Percentiles rank a stretch among this genome's conserved stretches.
phyloP scores from a whole-genome alignment of 2,797 vertebrate genomes.

The Aphelocoma californica region DNA sequence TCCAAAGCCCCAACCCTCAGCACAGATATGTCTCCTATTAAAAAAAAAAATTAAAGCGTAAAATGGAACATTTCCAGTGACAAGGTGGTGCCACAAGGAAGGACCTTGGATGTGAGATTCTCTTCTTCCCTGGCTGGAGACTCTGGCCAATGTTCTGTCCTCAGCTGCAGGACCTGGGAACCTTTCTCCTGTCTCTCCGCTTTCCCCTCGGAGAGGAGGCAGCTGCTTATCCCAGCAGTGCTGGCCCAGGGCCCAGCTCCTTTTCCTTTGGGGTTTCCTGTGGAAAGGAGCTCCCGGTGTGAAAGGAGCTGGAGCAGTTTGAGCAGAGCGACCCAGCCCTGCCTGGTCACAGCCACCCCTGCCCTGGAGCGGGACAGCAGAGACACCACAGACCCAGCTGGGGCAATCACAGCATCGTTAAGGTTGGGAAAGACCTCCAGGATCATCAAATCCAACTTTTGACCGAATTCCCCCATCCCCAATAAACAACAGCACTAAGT shows the following conservation, averaged over 20 bases:
- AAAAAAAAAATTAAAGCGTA: neutral
- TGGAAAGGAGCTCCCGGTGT: neutral
- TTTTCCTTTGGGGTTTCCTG: neutral
- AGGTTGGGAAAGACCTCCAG: neutral
- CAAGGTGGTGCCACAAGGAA: neutral
- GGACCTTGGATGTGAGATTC: neutral
- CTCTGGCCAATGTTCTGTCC: neutral
- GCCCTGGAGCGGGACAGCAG: neutral
- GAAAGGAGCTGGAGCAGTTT: neutral
- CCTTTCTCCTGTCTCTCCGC: neutral
- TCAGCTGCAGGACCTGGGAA: neutral
- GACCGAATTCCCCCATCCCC: too few species aligned
- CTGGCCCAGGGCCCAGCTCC: neutral
- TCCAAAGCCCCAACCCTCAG: neutral
- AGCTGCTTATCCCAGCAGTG: neutral
- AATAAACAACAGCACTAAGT: neutral
- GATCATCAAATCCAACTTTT: neutral
- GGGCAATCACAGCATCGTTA: accelerated
- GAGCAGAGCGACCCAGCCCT: neutral
- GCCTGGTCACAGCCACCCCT: neutral
- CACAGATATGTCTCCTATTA: neutral
- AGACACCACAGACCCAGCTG: neutral
- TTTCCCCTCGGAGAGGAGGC: neutral
- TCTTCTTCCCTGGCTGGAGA: neutral
- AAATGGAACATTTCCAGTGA: neutral